Evolutionary conservation across 92 coral and sea anemone genomes (phyloP).

Genomic region (Pocillopora meandrina): DNA sequence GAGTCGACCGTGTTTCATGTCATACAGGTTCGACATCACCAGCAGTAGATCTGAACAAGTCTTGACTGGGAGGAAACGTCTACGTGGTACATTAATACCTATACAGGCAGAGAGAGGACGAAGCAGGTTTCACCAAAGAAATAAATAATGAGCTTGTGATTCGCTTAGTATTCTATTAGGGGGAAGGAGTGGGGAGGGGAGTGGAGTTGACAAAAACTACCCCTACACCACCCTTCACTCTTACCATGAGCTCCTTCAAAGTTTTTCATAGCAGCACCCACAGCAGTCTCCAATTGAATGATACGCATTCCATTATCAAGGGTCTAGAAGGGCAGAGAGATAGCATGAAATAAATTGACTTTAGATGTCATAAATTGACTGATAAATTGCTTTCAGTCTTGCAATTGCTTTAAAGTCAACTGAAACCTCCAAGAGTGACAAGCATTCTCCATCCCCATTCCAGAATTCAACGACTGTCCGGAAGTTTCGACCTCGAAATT

Average conservation of each 20-base stretch:
- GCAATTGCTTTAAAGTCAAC: too few relatives aligned
- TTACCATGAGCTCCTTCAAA: slow-evolving; percentile 90
- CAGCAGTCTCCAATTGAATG: slow-evolving; percentile 98
- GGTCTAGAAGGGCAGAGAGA: slow-evolving; percentile 47
- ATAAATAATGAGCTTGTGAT: too few relatives aligned
- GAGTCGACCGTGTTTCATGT: slow-evolving; percentile 84
- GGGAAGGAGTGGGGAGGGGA: background rate
- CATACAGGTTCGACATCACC: slow-evolving; percentile 90
- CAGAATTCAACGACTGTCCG: too few relatives aligned
- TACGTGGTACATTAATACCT: slow-evolving; percentile 98
- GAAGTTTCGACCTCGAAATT: too few relatives aligned
- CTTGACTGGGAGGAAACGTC: slow-evolving; percentile 98
- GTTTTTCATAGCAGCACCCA: slow-evolving; percentile 98
- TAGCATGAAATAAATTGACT: background rate
- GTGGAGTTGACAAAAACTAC: background rate
- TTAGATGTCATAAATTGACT: too few relatives aligned
- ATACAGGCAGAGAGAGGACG: background rate
- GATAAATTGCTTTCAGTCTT: too few relatives aligned
- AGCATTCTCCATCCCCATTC: too few relatives aligned
- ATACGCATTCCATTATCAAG: slow-evolving; percentile 90
- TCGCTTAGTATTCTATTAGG: background rate
- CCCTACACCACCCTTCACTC: background rate
- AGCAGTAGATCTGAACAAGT: slow-evolving; percentile 91
- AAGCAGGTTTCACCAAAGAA: background rate
- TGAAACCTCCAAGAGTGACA: too few relatives aligned